phyloP scores from a whole-genome alignment of 2,888 invertebrate genomes.

The Tridacna crocea region DNA sequence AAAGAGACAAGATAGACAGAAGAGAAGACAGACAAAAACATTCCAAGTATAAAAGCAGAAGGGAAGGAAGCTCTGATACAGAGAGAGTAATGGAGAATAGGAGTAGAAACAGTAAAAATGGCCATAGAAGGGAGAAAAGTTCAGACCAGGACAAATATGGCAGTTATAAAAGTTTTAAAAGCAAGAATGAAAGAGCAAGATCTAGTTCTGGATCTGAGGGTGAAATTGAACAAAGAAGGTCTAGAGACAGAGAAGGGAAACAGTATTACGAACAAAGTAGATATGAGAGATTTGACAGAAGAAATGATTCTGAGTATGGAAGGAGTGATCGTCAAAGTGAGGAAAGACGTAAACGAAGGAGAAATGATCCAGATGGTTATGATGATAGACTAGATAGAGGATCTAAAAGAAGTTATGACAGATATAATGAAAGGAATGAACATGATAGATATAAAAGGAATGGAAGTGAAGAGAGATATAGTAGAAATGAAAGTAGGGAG shows the following conservation, averaged over 20 bases:
- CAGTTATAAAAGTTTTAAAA: not conserved
- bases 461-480: slow-evolving; percentile 5
- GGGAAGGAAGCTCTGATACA: slow-evolving; percentile 10
- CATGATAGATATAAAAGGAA: slow-evolving; percentile 12
- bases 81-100: slow-evolving; percentile 17
- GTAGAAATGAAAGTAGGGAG: slow-evolving; percentile 17
- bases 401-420: not conserved
- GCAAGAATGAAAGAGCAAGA: not conserved
- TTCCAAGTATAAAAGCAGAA: slow-evolving; percentile 17
- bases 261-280: slow-evolving; percentile 15
- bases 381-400: slow-evolving; percentile 19
- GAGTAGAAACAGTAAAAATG: slow-evolving; percentile 11
- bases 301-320: slow-evolving; percentile 22
- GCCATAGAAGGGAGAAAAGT: not conserved
- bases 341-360: not conserved
- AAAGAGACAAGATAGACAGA: not conserved
- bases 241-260: not conserved
- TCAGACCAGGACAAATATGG: slow-evolving; percentile 13
- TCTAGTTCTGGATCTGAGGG: not conserved
- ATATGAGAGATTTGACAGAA: slow-evolving; percentile 17
- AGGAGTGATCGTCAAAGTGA: slow-evolving; percentile 14
- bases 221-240: slow-evolving; percentile 7
- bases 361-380: not conserved
- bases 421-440: not conserved
- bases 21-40: slow-evolving; percentile 22